phyloP scores from a whole-genome alignment of 2,113 vertebrate genomes.

The Petromus typicus region DNA sequence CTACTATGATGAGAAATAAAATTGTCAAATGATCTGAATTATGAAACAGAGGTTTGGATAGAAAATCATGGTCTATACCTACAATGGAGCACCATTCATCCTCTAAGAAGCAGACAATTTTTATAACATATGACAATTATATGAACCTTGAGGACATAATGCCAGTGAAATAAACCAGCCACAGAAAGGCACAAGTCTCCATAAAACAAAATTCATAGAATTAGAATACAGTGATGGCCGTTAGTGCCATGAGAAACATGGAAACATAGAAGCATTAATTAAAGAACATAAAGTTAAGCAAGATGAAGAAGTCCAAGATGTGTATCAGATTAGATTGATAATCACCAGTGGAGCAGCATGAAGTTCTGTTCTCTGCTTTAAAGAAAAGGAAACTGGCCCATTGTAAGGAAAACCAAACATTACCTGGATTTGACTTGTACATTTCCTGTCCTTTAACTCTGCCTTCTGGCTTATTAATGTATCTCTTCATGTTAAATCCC shows the following conservation, averaged over 20 bases:
- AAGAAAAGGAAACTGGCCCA: background rate
- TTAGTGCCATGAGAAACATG: background rate
- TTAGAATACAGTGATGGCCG: background rate
- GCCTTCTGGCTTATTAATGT: background rate
- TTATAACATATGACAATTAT: background rate
- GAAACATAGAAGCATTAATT: background rate
- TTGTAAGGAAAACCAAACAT: background rate
- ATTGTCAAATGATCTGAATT: background rate
- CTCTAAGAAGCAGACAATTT: background rate
- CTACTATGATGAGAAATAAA: background rate
- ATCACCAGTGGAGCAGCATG: background rate
- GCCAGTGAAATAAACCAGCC: background rate
- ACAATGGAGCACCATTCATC: background rate
- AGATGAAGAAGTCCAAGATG: background rate
- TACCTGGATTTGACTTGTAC: too few species aligned
- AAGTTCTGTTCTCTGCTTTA: background rate
- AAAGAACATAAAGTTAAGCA: background rate
- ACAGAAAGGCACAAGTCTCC: background rate
- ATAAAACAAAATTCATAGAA: background rate
- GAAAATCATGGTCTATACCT: background rate
- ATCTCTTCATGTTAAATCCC: background rate
- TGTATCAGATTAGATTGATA: background rate
- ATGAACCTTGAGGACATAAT: background rate
- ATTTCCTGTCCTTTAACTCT: background rate
- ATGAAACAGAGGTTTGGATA: background rate